Evolutionary conservation across 2,113 vertebrate genomes (phyloP), one percentile per base, ranked within the genome.

Genomic region (Microtus oregoni): DNA sequence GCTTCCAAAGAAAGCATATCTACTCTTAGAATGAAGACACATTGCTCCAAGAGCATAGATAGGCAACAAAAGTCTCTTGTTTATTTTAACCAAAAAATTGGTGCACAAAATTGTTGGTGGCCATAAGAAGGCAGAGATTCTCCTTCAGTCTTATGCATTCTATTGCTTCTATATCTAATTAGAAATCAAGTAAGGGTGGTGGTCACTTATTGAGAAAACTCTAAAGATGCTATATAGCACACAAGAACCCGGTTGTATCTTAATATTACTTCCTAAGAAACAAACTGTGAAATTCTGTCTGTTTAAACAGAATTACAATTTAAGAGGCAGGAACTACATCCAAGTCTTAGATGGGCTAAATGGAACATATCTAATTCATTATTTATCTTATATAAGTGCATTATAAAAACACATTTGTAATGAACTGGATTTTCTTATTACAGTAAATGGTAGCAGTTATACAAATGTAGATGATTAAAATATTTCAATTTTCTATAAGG

Each of bases 11-110:
- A 92, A 93, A 94, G 65, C 1, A 30, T 24, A 32, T 52, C 15
- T 94, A 52, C 44, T 44, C 65, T 72, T 50, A 50, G 30, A 61
- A 50, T 52, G 55, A 88, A 85, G 52, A 78, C 8, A 72, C 4
- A 76, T 1, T 68, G 5, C 22, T 91, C 12, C 38, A n/a, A 35
- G 44, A 75, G 0, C 7, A 78, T 52, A 44, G 1, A 14, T 20
- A 52, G 38, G 38, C 35, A 7, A 19, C 50, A 76, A 61, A 88
- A 87, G 47, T 44, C 19, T 73, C 41, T 68, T 83, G 78, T 82
- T 82, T 77, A 14, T 50, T 94, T 65, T 82, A 47, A 96, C 38
- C 63, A 75, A 87, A 94, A 65, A 81, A 76, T 76, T 91, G 86
- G 32, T 79, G 9, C 32, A 92, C n/a, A 68, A 2, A 52, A 7